Conservation (phyloP, 2,888 invertebrate genomes). For the Saturnia japonica region DNA sequence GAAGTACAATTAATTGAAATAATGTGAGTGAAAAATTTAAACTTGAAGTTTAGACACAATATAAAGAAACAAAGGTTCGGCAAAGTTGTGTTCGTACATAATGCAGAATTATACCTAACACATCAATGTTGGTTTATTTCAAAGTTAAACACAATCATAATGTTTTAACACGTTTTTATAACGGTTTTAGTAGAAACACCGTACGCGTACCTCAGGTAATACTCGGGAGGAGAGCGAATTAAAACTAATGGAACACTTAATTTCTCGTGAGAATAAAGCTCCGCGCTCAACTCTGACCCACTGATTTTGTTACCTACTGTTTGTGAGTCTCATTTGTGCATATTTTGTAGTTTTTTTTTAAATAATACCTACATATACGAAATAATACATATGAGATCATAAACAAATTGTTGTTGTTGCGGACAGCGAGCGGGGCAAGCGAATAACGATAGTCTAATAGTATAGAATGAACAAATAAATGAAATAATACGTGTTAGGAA, state of each 20-base stretch:
- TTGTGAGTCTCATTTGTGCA: slow-evolving; percentile 4
- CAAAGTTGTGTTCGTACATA: too few species aligned
- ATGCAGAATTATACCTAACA: neutral
- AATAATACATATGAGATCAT: neutral
- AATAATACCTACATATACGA: neutral
- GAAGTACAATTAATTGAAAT: too few species aligned
- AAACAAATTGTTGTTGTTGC: too few species aligned
- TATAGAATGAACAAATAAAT: too few species aligned
- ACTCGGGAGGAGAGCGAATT: slow-evolving; percentile 73
- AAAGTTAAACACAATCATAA: slow-evolving; percentile 50
- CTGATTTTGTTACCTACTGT: slow-evolving; percentile 5
- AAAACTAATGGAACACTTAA: slow-evolving; percentile 81
- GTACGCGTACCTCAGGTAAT: slow-evolving; percentile 26
- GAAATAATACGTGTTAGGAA: too few species aligned
- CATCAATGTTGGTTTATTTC: slow-evolving; percentile 44
- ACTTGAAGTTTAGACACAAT: too few species aligned
- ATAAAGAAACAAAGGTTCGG: too few species aligned
- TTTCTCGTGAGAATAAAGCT: slow-evolving; percentile 79
- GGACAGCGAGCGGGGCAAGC: too few species aligned
- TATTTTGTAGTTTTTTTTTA: neutral
- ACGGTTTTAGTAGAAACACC: slow-evolving; percentile 30
- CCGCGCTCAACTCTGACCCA: slow-evolving; percentile 44
- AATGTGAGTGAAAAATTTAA: too few species aligned
- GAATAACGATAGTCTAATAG: too few species aligned
- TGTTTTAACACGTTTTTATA: slow-evolving; percentile 70